Conservation (phyloP, 2,888 invertebrate genomes). For the Germaria angustata region DNA sequence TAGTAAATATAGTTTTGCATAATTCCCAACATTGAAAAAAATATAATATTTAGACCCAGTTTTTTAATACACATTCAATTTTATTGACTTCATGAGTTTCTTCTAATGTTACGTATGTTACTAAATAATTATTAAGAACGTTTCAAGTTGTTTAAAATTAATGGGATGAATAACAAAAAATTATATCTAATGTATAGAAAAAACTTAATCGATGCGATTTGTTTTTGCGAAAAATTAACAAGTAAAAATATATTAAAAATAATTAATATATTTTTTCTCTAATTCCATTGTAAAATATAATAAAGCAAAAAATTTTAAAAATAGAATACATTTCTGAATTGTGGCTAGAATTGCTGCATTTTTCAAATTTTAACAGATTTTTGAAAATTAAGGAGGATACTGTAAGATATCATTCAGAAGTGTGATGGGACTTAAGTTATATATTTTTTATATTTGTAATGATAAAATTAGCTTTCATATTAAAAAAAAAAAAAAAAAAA, state of each 20-base stretch:
- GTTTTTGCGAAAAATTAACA: background rate
- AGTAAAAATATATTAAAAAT: background rate
- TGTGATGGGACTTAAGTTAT: background rate
- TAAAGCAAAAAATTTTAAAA: background rate
- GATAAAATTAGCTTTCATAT: no score
- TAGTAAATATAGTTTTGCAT: no score
- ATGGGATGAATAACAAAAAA: conserved; percentile 19
- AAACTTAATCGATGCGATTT: background rate
- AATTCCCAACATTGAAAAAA: no score
- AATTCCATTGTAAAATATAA: background rate
- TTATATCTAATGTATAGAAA: background rate
- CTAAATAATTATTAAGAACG: conserved; percentile 23
- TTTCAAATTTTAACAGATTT: background rate
- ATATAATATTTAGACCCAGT: no score
- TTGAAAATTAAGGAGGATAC: background rate
- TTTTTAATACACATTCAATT: conserved; percentile 51
- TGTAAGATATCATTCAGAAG: background rate
- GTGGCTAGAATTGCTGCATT: background rate
- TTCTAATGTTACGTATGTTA: conserved; percentile 5
- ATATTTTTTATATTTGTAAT: no score
- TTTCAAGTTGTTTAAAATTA: conserved; percentile 19
- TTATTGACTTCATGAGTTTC: conserved; percentile 53
- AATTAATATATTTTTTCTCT: background rate
- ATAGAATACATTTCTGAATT: background rate
- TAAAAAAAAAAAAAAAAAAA: no score